Evolutionary conservation across 2,113 vertebrate genomes (phyloP).

Genomic region (Equus quagga): DNA sequence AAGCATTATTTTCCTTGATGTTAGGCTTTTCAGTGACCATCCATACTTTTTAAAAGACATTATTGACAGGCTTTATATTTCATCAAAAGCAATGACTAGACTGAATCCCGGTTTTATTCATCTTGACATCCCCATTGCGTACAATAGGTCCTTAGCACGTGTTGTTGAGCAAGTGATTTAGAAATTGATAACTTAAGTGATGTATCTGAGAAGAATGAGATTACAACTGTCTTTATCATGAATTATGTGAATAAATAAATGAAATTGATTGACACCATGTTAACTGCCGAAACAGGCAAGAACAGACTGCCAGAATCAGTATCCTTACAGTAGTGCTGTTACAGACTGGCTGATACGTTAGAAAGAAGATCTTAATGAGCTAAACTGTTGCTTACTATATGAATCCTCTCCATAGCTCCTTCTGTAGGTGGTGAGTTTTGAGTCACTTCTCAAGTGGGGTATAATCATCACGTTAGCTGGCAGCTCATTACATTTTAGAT

Average conservation of each 20-base stretch:
- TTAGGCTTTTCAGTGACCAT: background rate
- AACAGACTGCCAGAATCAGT: background rate
- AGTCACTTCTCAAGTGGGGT: background rate
- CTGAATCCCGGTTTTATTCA: background rate
- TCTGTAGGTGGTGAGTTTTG: background rate
- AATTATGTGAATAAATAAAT: background rate
- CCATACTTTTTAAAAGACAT: background rate
- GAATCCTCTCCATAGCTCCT: background rate
- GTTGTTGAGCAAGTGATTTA: background rate
- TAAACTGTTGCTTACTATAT: background rate
- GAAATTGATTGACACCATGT: background rate
- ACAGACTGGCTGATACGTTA: background rate
- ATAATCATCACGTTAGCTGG: background rate
- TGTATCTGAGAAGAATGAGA: background rate
- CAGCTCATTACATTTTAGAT: background rate
- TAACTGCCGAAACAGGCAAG: background rate
- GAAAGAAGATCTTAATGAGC: background rate
- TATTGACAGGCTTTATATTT: background rate
- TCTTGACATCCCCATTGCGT: background rate
- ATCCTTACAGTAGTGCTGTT: background rate
- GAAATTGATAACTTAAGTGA: background rate
- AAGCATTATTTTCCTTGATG: background rate
- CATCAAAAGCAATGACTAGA: background rate
- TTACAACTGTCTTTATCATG: background rate
- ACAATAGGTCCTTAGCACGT: background rate